Base-by-base conservation (phyloP, 2,113 vertebrate genomes). In the Sceloporus tristichus region DNA sequence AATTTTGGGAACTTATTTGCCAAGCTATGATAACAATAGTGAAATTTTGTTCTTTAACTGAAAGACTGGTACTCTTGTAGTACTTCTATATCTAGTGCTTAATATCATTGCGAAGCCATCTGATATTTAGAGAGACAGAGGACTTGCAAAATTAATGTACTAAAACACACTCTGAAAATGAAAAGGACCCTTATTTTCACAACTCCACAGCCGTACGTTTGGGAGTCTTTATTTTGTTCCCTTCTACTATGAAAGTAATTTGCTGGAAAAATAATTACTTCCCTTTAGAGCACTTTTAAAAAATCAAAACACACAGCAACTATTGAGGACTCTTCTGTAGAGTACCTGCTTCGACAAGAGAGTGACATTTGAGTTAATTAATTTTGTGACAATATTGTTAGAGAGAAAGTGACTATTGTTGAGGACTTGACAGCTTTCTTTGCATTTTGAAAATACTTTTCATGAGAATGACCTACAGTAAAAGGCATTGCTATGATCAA, bases 291-390 rank as follows among this genome's bases (percentile, higher is more conserved):
- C 90, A 65, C 59, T 92, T 95, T 96, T 92, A 93, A 94, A 95
- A 94, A 93, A 95, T 89, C 91, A 94, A 94, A 95, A 96, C 95
- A 95, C 95, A 94, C 89, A 94, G 95, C 92, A 95, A 91, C 84
- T 89, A 85, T 93, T 84, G 93, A 96, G 94, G 90, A 92, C 94
- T 93, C 93, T 95, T 95, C 93, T 95, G 89, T 79, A 89, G 92
- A 95, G 93, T 93, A 90, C 89, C 77, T 78, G 84, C 87, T 94
- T 90, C 90, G 92, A 88, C 89, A 91, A 91, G 84, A 93, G 92
- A 95, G 93, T 95, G 94, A 94, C 93, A 93, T 95, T 95, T 94
- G 88, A 92, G 90, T 95, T 96, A 96, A 95, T 95, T 95, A 95
- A 94, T 78, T 95, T 89, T 86, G 84, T 91, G 80, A 87, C 94